Conservation (phyloP, 2,113 vertebrate genomes). For the Cervus canadensis region DNA sequence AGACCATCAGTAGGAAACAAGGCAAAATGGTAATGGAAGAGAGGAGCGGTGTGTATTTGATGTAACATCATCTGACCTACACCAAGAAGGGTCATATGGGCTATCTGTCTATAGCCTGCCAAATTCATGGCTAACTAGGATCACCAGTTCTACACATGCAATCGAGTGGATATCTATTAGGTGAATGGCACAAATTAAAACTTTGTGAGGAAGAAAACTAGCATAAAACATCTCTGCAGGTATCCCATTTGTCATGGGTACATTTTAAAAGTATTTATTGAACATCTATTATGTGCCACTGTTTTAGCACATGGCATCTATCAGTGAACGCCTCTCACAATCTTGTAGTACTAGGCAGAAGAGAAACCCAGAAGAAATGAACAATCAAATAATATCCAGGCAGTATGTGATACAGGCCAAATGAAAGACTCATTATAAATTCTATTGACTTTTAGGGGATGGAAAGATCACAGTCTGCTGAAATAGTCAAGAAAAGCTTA, state of each 20-base stretch:
- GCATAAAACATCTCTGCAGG: neutral
- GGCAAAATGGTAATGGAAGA: neutral
- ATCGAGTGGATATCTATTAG: neutral
- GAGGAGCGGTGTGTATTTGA: neutral
- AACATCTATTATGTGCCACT: neutral
- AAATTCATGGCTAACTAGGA: neutral
- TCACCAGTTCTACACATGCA: neutral
- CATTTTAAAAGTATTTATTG: neutral
- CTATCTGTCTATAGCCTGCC: neutral
- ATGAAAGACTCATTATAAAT: neutral
- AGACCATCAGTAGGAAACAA: neutral
- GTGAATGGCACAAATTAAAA: neutral
- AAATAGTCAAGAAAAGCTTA: neutral
- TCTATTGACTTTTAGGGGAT: neutral
- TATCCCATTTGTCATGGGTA: neutral
- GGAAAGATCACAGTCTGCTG: neutral
- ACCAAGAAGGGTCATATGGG: neutral
- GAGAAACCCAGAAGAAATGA: neutral
- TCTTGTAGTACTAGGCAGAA: neutral
- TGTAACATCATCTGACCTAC: neutral
- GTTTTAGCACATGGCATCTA: neutral
- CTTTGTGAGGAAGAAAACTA: neutral
- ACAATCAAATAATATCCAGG: neutral
- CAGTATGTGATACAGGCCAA: neutral
- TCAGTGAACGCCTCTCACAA: neutral